Evolutionary conservation across 2,797 vertebrate species (phyloP).

Genomic region (Eremophila alpestris): DNA sequence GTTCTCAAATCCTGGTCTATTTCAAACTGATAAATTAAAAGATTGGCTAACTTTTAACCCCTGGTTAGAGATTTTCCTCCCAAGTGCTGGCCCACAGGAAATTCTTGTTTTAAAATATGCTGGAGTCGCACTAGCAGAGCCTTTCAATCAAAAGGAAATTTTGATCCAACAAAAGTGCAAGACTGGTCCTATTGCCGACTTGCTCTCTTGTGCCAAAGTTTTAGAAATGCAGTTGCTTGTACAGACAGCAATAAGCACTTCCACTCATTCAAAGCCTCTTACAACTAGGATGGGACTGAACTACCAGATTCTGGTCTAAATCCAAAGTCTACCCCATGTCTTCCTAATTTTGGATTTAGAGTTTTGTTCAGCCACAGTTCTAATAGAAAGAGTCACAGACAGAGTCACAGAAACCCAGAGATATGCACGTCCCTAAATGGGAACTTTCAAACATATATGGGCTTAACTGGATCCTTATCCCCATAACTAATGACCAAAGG

Average conservation of each 20-base stretch:
- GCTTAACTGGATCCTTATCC: constrained; percentile 45
- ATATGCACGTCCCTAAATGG: background rate
- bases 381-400: background rate
- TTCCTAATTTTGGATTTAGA: background rate
- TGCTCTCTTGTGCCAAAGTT: background rate
- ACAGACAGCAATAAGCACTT: background rate
- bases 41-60: constrained; percentile 43
- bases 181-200: background rate
- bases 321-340: background rate
- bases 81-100: background rate
- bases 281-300: background rate
- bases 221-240: background rate
- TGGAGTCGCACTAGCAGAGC: background rate
- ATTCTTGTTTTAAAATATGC: constrained; percentile 41
- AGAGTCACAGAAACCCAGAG: background rate
- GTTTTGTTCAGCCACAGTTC: background rate
- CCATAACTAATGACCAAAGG: constrained; percentile 35
- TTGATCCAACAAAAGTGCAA: background rate
- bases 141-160: constrained; percentile 32
- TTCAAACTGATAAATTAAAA: constrained; percentile 52
- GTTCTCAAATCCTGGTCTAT: constrained; percentile 6
- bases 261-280: background rate
- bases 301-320: background rate
- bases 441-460: background rate
- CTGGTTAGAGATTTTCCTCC: constrained; percentile 40